phyloP scores from a whole-genome alignment of 1,140 invertebrate genomes.

The Pogonus chalceus region DNA sequence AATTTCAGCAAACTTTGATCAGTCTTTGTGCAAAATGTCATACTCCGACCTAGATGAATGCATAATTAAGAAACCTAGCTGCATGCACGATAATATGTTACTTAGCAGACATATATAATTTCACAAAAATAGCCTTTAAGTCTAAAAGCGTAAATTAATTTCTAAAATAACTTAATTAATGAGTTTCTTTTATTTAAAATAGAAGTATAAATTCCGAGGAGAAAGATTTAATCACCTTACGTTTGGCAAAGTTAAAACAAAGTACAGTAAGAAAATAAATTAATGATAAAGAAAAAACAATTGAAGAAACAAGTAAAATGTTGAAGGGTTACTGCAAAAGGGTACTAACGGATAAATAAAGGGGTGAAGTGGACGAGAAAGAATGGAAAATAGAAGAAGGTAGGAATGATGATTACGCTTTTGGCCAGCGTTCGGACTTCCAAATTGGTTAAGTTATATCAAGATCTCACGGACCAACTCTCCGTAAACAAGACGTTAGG shows the following conservation, averaged over 20 bases:
- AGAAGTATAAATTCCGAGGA: too few relatives aligned
- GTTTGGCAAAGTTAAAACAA: not conserved
- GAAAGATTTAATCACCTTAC: not conserved
- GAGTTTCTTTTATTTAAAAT: too few relatives aligned
- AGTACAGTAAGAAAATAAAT: not conserved
- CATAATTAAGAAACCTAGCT: not conserved
- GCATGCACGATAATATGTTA: too few relatives aligned
- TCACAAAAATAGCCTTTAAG: too few relatives aligned
- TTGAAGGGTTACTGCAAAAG: not conserved
- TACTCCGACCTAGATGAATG: not conserved
- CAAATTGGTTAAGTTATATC: not conserved
- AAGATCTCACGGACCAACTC: not conserved
- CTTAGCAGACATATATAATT: too few relatives aligned
- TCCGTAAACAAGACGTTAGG: not conserved
- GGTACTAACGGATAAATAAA: not conserved
- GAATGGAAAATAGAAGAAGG: not conserved
- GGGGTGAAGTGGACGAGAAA: not conserved
- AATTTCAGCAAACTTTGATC: not conserved
- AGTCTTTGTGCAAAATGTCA: conserved; percentile 1
- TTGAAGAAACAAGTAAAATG: not conserved
- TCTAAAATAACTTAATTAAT: too few relatives aligned
- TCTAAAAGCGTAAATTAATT: too few relatives aligned
- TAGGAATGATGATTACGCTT: not conserved
- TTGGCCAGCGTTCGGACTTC: not conserved
- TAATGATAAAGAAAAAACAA: not conserved